Evolutionary conservation across 2,113 vertebrate species (phyloP).

Genomic region (Planiliza haematocheilus): DNA sequence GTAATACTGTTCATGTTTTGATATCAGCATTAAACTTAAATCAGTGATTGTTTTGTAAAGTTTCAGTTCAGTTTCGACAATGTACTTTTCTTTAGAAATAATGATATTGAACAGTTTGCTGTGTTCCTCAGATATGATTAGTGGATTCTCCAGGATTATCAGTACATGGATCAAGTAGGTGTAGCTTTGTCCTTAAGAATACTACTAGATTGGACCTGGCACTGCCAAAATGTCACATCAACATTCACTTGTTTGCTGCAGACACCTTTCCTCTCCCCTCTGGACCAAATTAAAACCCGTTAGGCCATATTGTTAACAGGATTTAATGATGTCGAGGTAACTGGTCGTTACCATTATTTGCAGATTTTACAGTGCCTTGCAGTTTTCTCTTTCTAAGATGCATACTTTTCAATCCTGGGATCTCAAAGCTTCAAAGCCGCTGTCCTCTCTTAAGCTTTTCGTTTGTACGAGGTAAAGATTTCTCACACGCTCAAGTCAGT

Average conservation of each 20-base stretch:
- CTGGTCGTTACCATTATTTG: conserved; percentile 66
- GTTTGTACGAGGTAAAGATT: conserved; percentile 5
- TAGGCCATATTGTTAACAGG: conserved; percentile 57
- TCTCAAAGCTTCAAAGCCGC: conserved; percentile 36
- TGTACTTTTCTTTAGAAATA: conserved; percentile 44
- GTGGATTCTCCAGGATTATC: conserved; percentile 40
- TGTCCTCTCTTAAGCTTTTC: conserved; percentile 15
- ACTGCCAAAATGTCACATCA: conserved; percentile 70
- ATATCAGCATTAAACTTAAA: conserved; percentile 44
- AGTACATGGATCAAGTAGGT: conserved; percentile 36
- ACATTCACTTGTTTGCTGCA: conserved; percentile 55
- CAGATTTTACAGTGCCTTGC: conserved; percentile 83
- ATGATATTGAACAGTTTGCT: conserved; percentile 39
- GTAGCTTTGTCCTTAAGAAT: conserved; percentile 9
- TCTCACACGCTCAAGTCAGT: conserved; percentile 23
- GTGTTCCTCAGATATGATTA: conserved; percentile 49
- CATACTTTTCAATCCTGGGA: conserved; percentile 46
- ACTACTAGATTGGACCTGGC: conserved; percentile 60
- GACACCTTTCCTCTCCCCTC: conserved; percentile 59
- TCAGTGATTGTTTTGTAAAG: conserved; percentile 61
- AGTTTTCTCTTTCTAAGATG: conserved; percentile 62
- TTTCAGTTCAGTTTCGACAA: conserved; percentile 55
- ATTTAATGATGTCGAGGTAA: conserved; percentile 77
- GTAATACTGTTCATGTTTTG: conserved; percentile 73
- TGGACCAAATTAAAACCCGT: conserved; percentile 77